These are phyloP conservation scores for Drosophila mauritiana DNA, from an alignment of 1,140 invertebrate species.

Conservation along the genomic window DNA sequence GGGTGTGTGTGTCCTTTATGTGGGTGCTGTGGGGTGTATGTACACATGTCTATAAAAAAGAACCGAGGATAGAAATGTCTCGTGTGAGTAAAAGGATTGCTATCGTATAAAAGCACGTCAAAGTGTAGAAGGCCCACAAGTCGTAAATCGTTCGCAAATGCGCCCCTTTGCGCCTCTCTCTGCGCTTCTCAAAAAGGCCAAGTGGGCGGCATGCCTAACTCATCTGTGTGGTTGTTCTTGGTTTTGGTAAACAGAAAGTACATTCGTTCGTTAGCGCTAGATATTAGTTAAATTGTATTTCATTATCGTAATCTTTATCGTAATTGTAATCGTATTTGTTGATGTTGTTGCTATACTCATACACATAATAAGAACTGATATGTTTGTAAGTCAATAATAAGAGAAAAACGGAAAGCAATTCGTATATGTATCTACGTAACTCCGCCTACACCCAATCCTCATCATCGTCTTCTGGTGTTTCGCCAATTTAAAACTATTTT, in stretches of 20 bases:
- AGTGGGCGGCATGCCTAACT: conserved; percentile 7
- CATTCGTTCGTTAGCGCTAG: conserved; percentile 50
- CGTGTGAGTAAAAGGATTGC: conserved; percentile 52
- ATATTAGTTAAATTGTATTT: conserved; percentile 63
- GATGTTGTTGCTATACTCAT: conserved; percentile 56
- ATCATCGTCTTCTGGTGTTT: conserved; percentile 18
- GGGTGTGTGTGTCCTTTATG: conserved; percentile 28
- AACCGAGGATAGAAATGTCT: conserved; percentile 62
- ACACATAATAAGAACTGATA: conserved; percentile 73
- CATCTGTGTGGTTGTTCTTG: conserved; percentile 24
- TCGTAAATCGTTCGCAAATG: conserved; percentile 12
- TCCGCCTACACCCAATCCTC: conserved; percentile 26
- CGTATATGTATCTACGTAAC: conserved; percentile 67
- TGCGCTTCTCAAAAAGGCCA: conserved; percentile 40
- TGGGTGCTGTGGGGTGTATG: conserved; percentile 60
- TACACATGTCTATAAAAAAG: conserved; percentile 68
- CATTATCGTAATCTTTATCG: conserved; percentile 46
- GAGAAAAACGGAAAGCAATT: conserved; percentile 63
- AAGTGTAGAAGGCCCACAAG: conserved; percentile 65
- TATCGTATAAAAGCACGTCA: conserved; percentile 71
- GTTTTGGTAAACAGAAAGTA: conserved; percentile 55
- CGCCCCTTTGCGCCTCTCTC: conserved; percentile 27
- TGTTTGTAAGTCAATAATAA: conserved; percentile 71
- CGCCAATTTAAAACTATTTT: conserved; percentile 71
- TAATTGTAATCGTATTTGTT: conserved; percentile 56